phyloP scores from a whole-genome alignment of 2,888 invertebrate species.

The Suillia variegata region DNA sequence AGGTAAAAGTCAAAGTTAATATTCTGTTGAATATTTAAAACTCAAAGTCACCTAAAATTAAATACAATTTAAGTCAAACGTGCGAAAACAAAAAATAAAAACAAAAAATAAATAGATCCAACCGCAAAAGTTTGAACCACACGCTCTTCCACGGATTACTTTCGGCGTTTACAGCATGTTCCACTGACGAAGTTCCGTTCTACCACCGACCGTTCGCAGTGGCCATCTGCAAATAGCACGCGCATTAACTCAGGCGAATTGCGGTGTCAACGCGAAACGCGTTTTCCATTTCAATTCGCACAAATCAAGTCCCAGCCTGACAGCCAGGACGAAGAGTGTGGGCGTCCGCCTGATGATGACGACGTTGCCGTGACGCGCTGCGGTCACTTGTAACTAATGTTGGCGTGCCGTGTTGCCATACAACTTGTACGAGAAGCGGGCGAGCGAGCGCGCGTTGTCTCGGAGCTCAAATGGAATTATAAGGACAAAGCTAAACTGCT shows the following conservation, averaged over 20 bases:
- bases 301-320: too few species aligned
- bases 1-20: too few species aligned
- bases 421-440: too few species aligned
- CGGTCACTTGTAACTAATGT: background rate
- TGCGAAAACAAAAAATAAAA: too few species aligned
- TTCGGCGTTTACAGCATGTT: background rate
- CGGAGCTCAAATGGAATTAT: too few species aligned
- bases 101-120: too few species aligned
- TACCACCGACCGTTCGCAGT: background rate
- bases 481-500: too few species aligned
- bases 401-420: background rate
- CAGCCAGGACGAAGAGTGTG: background rate
- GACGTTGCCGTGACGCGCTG: background rate
- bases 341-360: background rate
- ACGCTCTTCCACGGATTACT: background rate
- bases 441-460: too few species aligned
- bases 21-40: too few species aligned
- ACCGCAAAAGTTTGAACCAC: background rate
- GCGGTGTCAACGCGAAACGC: background rate
- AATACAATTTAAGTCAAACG: too few species aligned
- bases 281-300: constrained; percentile 1
- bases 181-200: too few species aligned
- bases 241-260: background rate
- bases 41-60: too few species aligned
- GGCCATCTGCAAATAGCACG: background rate